A percentile compares a stretch with the other conserved stretches of the same genome.
These are phyloP conservation scores for Pachyramphus minor DNA, from an alignment of 2,113 vertebrate species.

Conservation along the genomic window DNA sequence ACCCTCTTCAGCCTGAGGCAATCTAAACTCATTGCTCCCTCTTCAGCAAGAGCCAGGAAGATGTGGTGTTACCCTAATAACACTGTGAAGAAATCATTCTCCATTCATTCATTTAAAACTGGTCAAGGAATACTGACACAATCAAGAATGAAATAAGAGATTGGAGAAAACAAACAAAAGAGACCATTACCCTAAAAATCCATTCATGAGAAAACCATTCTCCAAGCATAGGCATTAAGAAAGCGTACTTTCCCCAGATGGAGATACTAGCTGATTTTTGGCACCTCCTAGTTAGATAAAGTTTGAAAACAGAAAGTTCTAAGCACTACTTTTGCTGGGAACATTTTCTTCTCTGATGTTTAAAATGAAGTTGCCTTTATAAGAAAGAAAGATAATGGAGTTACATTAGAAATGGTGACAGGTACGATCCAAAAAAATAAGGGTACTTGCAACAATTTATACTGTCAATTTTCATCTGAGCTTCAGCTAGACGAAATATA, in stretches of 20 bases:
- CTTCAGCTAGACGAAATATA: neutral
- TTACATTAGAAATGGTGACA: neutral
- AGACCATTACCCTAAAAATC: neutral
- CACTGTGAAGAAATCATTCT: neutral
- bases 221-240: neutral
- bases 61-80: neutral
- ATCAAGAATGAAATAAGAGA: neutral
- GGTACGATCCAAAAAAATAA: neutral
- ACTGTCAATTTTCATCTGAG: neutral
- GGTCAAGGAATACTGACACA: neutral
- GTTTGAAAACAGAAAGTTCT: neutral
- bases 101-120: neutral
- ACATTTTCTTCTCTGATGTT: neutral
- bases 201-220: neutral
- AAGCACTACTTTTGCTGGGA: neutral
- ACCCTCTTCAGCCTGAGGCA: neutral
- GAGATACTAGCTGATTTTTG: neutral
- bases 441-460: neutral
- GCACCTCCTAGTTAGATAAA: neutral
- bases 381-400: neutral
- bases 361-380: neutral
- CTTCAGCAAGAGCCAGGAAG: neutral
- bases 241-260: neutral
- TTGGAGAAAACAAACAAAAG: neutral
- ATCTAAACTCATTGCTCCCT: neutral